Base-by-base conservation (phyloP, 1,140 invertebrate species). In the Dinoponera quadriceps region DNA sequence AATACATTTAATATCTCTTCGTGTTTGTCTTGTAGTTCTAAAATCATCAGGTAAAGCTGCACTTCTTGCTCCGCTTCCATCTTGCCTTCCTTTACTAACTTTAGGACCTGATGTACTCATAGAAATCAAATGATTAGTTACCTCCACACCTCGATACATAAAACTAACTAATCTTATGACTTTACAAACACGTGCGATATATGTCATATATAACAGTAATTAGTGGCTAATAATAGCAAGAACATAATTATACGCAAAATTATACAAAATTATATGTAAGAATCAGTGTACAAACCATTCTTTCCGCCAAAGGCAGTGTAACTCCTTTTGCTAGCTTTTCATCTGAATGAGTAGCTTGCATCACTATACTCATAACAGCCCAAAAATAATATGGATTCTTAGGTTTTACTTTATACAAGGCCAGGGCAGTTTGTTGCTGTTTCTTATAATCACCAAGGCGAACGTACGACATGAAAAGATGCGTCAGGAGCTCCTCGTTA, bases 331-430 rank as follows among this genome's bases (percentile, higher is more conserved):
- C 92, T 73, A 94, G 74, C 54, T 94, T 93, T 3, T 91, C 90
- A 25, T 94, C 92, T 4, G 92, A 90, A 74, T 91, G 90, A 81
- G 92, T 89, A 82, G 97, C 97, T 95, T 99, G 98, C 95, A 99
- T 97, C 20, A 99, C 97, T 91, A 98, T 96, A 92, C 98, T 99
- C 97, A 99, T 99, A 18, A 99, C 97, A 77, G 97, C 97, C 99
- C 99, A 99, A 93, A 99, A 99, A 92, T 99, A 99, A 93, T 99
- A 99, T 0, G 98, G 98, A 93, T 98, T 99, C 93, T 99, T 99
- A 33, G 97, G 97, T 92, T 97, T 97, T 38, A 98, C 94, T 94
- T 98, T 99, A 91, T 98, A 99, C 4, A 99, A 95, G 25, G 96
- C 95, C 95, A 99, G 96, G 0, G 99, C 99, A 11, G 97, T 96